Evolutionary conservation across 2,888 invertebrate species (phyloP).

Genomic region (Latrodectus hesperus): DNA sequence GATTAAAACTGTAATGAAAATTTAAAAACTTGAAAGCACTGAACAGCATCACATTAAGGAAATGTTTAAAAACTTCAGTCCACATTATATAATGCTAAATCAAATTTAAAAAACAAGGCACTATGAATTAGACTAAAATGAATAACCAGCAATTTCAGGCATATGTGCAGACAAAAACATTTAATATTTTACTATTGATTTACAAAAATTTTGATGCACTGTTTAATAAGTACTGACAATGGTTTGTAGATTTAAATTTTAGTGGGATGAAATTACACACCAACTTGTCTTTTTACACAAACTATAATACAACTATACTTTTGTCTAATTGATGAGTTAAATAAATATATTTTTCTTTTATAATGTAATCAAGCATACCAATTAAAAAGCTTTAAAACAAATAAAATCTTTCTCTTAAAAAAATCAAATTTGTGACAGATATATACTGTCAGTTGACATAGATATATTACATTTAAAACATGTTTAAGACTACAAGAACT

Average conservation of each 20-base stretch:
- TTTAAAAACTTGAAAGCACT: no score
- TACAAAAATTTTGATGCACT: neutral
- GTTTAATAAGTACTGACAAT: slow-evolving; percentile 1
- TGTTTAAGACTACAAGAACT: neutral
- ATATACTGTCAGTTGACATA: neutral
- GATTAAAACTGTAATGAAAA: no score
- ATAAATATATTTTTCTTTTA: neutral
- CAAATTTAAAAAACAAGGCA: neutral
- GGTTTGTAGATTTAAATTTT: neutral
- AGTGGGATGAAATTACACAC: neutral
- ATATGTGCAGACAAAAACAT: neutral
- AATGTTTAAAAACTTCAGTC: neutral
- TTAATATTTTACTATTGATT: neutral
- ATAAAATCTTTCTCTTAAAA: neutral
- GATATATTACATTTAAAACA: neutral
- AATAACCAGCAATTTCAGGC: neutral
- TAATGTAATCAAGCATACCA: neutral
- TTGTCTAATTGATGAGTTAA: neutral
- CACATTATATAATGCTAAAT: neutral
- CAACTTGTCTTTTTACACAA: neutral
- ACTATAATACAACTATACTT: neutral
- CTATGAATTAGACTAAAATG: neutral
- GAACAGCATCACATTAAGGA: neutral
- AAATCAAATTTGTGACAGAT: neutral
- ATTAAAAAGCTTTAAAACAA: neutral